phyloP scores from a whole-genome alignment of 2,888 invertebrate species.

The Trichogramma dendrolimi region DNA sequence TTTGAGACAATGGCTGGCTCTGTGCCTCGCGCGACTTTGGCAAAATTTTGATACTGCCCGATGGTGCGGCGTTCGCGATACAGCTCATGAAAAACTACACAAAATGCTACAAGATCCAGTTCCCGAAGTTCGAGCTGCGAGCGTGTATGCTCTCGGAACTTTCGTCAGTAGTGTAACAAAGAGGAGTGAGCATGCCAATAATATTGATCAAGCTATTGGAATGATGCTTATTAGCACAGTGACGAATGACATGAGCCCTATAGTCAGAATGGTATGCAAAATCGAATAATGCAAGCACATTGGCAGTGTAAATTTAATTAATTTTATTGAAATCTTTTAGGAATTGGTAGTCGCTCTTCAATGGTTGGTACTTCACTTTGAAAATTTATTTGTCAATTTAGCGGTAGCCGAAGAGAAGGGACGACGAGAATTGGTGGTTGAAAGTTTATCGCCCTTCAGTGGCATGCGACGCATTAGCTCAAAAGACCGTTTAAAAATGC shows the following conservation, averaged over 20 bases:
- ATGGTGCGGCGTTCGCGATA: conserved; percentile 93
- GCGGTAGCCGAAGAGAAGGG: conserved; percentile 59
- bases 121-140: conserved; percentile 89
- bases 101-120: conserved; percentile 72
- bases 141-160: conserved; percentile 91
- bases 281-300: not conserved
- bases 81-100: conserved; percentile 93
- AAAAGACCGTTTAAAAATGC: conserved; percentile 51
- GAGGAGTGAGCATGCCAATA: conserved; percentile 88
- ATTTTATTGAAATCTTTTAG: conserved; percentile 42
- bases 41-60: conserved; percentile 80
- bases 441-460: conserved; percentile 46
- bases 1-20: conserved; percentile 82
- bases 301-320: not conserved
- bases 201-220: conserved; percentile 88
- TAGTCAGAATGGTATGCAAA: conserved; percentile 68
- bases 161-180: conserved; percentile 81
- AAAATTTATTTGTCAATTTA: conserved; percentile 80
- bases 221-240: conserved; percentile 78
- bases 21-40: conserved; percentile 89
- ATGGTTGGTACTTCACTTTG: conserved; percentile 82
- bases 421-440: conserved; percentile 49
- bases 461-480: conserved; percentile 52
- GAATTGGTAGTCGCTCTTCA: conserved; percentile 84
- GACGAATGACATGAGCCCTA: conserved; percentile 77